These are phyloP conservation scores for Astropecten irregularis DNA, from an alignment of 53 echinoderm and acorn worm species.

Conservation along the genomic window DNA sequence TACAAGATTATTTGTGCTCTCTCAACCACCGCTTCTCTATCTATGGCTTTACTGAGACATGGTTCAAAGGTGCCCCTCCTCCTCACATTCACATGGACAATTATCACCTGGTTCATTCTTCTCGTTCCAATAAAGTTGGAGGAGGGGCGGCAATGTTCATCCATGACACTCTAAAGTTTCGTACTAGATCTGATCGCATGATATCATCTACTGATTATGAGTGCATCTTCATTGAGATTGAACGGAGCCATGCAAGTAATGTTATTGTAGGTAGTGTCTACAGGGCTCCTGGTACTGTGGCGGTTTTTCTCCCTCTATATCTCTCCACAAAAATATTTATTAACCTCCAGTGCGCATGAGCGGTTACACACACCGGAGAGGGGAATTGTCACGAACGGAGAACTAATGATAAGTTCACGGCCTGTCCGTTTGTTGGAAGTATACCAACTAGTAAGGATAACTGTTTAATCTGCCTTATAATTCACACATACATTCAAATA, in stretches of 20 bases:
- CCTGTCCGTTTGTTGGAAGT: too few species aligned
- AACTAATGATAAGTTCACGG: too few species aligned
- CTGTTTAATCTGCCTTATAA: too few species aligned
- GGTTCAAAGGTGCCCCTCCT: not conserved
- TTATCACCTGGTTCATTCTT: not conserved
- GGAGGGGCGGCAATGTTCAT: slow-evolving; percentile 25
- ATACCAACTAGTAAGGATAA: too few species aligned
- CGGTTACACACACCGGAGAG: too few species aligned
- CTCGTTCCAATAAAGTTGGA: slow-evolving; percentile 7
- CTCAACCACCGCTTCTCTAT: not conserved
- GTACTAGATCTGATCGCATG: not conserved
- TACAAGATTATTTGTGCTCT: not conserved
- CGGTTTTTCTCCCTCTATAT: too few species aligned
- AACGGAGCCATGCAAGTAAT: not conserved
- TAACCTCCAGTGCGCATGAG: too few species aligned
- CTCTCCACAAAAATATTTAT: too few species aligned
- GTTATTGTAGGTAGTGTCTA: slow-evolving; percentile 23
- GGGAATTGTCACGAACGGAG: too few species aligned
- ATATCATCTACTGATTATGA: not conserved
- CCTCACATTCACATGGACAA: not conserved
- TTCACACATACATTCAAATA: too few species aligned
- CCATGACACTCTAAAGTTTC: not conserved
- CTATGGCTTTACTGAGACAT: not conserved
- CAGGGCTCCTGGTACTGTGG: slow-evolving; percentile 36
- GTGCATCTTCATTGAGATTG: not conserved